Conservation (phyloP, 2,113 vertebrate species). For the Rhinogobius similis region DNA sequence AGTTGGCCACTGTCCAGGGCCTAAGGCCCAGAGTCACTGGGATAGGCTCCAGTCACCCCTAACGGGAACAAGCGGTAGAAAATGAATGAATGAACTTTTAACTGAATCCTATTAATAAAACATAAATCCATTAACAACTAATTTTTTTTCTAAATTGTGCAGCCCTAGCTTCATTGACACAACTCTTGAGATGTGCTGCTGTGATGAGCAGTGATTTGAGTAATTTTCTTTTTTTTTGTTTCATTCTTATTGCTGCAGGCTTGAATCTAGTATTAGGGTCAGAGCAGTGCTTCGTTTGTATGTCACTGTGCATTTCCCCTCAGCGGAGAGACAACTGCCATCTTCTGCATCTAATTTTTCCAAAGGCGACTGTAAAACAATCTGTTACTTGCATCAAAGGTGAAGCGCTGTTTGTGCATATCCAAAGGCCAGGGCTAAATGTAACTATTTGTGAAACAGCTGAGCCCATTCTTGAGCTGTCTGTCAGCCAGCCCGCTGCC, state of each 20-base stretch:
- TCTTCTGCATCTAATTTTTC: conserved; percentile 30
- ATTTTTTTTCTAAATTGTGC: too few relatives aligned
- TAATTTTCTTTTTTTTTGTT: background rate
- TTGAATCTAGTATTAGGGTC: background rate
- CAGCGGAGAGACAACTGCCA: conserved; percentile 6
- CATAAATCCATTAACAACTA: too few relatives aligned
- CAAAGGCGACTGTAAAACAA: conserved; percentile 28
- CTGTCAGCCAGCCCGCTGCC: conserved; percentile 50
- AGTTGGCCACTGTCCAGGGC: too few relatives aligned
- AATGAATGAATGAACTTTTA: too few relatives aligned
- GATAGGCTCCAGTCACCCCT: too few relatives aligned
- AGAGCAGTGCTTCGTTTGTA: background rate
- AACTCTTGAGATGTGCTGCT: background rate
- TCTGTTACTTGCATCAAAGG: conserved; percentile 27
- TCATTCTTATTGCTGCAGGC: background rate
- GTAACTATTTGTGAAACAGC: conserved; percentile 65
- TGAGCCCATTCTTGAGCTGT: conserved; percentile 52
- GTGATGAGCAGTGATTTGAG: background rate
- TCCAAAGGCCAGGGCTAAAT: conserved; percentile 50
- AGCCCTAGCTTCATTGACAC: too few relatives aligned
- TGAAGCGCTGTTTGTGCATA: conserved; percentile 28
- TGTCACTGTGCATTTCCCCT: background rate
- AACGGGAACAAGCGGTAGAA: too few relatives aligned
- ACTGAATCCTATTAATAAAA: too few relatives aligned
- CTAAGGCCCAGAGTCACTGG: too few relatives aligned